phyloP scores from a whole-genome alignment of 1,140 invertebrate species.

The Zeugodacus cucurbitae region DNA sequence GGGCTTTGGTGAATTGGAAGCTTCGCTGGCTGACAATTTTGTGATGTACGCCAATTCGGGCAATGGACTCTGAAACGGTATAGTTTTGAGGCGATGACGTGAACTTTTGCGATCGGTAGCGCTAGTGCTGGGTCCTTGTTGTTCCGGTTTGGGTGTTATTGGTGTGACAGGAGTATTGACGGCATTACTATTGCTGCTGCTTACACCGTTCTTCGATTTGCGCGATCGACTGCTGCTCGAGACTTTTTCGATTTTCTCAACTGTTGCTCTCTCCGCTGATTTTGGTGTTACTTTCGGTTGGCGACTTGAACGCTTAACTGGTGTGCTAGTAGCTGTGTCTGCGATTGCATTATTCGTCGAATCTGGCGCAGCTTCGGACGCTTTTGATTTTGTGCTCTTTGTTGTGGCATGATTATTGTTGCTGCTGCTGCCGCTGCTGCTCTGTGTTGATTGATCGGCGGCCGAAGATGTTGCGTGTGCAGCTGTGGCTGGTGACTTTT shows the following conservation, averaged over 20 bases:
- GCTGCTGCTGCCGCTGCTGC: not conserved
- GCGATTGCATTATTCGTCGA: not conserved
- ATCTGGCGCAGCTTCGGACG: not conserved
- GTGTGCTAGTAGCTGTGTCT: not conserved
- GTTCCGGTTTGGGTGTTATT: slow-evolving; percentile 38
- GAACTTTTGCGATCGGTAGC: slow-evolving; percentile 43
- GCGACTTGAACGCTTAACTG: not conserved
- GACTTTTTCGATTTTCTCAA: slow-evolving; percentile 22
- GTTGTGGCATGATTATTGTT: not conserved
- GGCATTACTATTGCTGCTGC: slow-evolving; percentile 23
- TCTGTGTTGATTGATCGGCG: not conserved
- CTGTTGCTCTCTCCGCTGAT: not conserved
- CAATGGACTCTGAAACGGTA: slow-evolving; percentile 81
- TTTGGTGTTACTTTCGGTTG: slow-evolving; percentile 17
- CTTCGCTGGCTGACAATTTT: slow-evolving; percentile 72
- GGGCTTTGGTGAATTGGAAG: slow-evolving; percentile 71
- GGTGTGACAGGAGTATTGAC: not conserved
- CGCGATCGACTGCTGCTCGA: not conserved
- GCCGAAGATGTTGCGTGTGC: not conserved
- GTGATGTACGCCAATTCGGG: slow-evolving; percentile 80
- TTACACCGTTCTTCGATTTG: slow-evolving; percentile 21
- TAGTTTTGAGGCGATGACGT: slow-evolving; percentile 50
- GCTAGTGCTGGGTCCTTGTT: not conserved
- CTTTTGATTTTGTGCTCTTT: slow-evolving; percentile 39
- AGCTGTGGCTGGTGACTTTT: not conserved